Evolutionary conservation across 2,113 vertebrate genomes (phyloP).

Genomic region (Lamprologus ornatipinnis): DNA sequence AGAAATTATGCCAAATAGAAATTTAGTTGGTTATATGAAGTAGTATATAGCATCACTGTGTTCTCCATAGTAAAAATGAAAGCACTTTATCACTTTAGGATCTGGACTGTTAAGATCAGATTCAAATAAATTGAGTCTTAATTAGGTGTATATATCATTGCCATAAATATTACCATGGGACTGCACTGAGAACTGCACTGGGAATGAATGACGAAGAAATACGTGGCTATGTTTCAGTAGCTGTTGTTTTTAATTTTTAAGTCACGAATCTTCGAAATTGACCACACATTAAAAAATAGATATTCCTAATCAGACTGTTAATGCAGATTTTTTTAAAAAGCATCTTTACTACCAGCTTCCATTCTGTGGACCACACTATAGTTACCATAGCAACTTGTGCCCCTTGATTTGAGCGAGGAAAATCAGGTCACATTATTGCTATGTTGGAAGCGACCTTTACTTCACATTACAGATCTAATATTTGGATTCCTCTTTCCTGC

Average conservation of each 20-base stretch:
- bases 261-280: background rate
- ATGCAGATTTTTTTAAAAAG: background rate
- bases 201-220: background rate
- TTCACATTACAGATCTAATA: background rate
- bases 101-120: background rate
- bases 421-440: conserved; percentile 24
- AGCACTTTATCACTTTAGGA: background rate
- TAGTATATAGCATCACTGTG: background rate
- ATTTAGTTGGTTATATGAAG: background rate
- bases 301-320: background rate
- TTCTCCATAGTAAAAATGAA: background rate
- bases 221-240: background rate
- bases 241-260: background rate
- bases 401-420: background rate
- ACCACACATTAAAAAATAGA: background rate
- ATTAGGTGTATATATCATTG: conserved; percentile 26
- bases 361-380: background rate
- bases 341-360: background rate
- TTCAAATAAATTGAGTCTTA: conserved; percentile 23
- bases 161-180: background rate
- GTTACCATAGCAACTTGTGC: conserved; percentile 54
- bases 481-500: background rate
- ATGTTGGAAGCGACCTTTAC: conserved; percentile 4
- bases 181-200: background rate
- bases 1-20: background rate